A percentile compares a stretch with the other conserved stretches of the same genome.
phyloP scores from a whole-genome alignment of 2,797 vertebrate species.

The Cynodonichthys magdalenae region DNA sequence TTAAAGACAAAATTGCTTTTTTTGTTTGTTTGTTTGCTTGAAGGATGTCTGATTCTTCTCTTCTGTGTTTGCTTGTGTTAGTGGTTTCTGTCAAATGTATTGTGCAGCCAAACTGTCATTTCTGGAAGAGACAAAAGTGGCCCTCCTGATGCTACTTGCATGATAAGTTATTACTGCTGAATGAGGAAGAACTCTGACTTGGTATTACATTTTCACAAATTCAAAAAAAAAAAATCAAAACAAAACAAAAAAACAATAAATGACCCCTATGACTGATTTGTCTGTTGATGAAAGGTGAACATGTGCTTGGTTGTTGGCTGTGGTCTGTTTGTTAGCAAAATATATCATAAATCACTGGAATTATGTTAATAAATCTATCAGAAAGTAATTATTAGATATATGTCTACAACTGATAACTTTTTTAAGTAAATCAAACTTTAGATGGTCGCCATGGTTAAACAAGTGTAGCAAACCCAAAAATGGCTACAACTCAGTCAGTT shows the following conservation, averaged over 20 bases:
- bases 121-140: conserved; percentile 63
- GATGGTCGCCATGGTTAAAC: too few relatives aligned
- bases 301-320: conserved; percentile 2
- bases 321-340: neutral
- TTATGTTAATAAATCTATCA: too few relatives aligned
- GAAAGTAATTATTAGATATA: too few relatives aligned
- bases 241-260: conserved; percentile 19
- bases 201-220: conserved; percentile 50
- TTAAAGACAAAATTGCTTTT: conserved; percentile 54
- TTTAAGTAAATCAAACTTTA: too few relatives aligned
- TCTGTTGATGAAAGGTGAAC: too few relatives aligned
- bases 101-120: conserved; percentile 25
- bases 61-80: conserved; percentile 18
- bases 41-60: conserved; percentile 36
- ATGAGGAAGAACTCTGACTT: conserved; percentile 35
- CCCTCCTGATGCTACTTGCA: conserved; percentile 66
- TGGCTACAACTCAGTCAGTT: too few relatives aligned
- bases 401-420: too few relatives aligned
- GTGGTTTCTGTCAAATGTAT: conserved; percentile 22
- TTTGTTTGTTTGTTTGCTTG: conserved; percentile 39
- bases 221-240: conserved; percentile 16
- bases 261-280: conserved; percentile 21
- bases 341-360: too few relatives aligned
- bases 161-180: conserved; percentile 69
- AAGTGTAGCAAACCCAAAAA: too few relatives aligned